These are phyloP conservation scores for Hylaeus volcanicus DNA, from an alignment of 1,140 invertebrate species.

Conservation along the genomic window DNA sequence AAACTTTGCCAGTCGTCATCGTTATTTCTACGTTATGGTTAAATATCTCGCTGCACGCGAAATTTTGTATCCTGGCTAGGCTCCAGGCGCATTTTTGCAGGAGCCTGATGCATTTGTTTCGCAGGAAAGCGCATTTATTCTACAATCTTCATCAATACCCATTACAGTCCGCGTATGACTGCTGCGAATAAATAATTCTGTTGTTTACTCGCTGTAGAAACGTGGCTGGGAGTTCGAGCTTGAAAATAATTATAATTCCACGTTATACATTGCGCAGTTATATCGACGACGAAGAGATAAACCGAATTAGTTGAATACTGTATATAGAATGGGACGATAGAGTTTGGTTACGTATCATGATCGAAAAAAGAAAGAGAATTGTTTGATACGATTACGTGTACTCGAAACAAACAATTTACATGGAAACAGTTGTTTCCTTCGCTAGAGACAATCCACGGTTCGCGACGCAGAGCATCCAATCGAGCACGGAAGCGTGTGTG, in stretches of 20 bases:
- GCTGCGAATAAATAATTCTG: no score
- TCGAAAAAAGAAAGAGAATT: no score
- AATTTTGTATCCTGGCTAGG: not conserved
- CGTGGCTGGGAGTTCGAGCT: no score
- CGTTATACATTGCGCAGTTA: not conserved
- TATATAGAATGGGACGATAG: no score
- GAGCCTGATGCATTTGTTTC: conserved; percentile 1
- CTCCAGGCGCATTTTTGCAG: not conserved
- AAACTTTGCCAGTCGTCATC: no score
- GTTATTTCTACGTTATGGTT: not conserved
- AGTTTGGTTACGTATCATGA: no score
- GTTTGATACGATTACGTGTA: no score
- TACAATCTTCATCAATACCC: conserved; percentile 1
- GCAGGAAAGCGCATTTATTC: not conserved
- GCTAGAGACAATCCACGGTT: no score
- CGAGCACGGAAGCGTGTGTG: not conserved
- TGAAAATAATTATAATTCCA: not conserved
- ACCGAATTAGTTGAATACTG: no score
- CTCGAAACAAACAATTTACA: no score
- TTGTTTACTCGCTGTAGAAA: no score
- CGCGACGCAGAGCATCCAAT: not conserved
- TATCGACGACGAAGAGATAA: not conserved
- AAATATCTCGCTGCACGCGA: not conserved
- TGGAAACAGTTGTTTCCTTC: no score
- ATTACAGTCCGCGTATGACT: not conserved